Evolutionary conservation across 2,888 invertebrate species (phyloP).

Genomic region (Cyclophora albipunctata): DNA sequence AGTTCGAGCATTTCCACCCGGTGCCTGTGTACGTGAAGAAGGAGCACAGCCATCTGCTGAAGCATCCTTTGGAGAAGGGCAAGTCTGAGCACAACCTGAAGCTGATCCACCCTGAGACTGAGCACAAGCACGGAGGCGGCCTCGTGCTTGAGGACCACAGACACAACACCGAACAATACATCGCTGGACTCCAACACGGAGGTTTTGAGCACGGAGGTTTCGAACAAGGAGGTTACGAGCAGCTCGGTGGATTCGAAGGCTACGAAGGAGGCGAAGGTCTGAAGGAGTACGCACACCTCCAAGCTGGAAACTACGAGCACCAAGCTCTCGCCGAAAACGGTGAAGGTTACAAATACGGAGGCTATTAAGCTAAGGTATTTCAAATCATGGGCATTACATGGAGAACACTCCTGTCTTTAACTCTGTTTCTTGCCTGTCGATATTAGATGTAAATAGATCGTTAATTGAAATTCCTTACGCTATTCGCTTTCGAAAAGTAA

Average conservation of each 20-base stretch:
- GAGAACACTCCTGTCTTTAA: slow-evolving; percentile 37
- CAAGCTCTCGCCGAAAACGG: slow-evolving; percentile 46
- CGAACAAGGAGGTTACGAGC: slow-evolving; percentile 27
- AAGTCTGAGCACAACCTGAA: slow-evolving; percentile 77
- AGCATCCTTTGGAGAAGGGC: slow-evolving; percentile 79
- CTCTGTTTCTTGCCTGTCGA: slow-evolving; percentile 54
- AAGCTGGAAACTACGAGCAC: slow-evolving; percentile 41
- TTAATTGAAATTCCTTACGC: slow-evolving; percentile 33
- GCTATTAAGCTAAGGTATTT: slow-evolving; percentile 43
- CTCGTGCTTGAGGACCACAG: slow-evolving; percentile 77
- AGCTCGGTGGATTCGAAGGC: slow-evolving; percentile 37
- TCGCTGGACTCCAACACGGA: slow-evolving; percentile 37
- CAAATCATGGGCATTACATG: slow-evolving; percentile 32
- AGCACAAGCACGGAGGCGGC: slow-evolving; percentile 75
- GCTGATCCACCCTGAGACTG: slow-evolving; percentile 76
- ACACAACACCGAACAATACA: slow-evolving; percentile 51
- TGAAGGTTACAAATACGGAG: slow-evolving; percentile 58
- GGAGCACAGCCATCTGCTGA: slow-evolving; percentile 78
- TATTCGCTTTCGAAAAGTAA: slow-evolving; percentile 30
- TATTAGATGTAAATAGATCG: slow-evolving; percentile 30
- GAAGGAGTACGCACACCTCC: slow-evolving; percentile 51
- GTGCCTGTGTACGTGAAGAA: slow-evolving; percentile 82
- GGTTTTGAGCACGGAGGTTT: slow-evolving; percentile 38
- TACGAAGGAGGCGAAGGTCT: slow-evolving; percentile 53
- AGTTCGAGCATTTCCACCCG: slow-evolving; percentile 81